Base-by-base conservation (phyloP, 2,797 vertebrate genomes). In the Spondyliosoma cantharus region DNA sequence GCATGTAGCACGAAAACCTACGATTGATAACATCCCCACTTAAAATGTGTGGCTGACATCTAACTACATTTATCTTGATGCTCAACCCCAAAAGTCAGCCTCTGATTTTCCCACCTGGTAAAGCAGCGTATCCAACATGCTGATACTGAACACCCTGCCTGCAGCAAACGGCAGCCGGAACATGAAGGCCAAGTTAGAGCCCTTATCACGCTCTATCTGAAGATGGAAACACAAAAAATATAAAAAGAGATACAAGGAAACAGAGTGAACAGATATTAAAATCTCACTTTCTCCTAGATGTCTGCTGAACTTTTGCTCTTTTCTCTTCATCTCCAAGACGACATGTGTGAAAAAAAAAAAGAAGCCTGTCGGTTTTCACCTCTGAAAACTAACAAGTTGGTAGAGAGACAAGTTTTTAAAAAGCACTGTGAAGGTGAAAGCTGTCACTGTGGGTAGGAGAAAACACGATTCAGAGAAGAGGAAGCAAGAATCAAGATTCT, bases 131-230 rank as follows among this genome's bases (percentile, higher is more conserved):
- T 99, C 98, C 91, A 99, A 85, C 97, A 99, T 99, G 86, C 97
- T 99, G 93, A 99, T 98, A 70, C 98, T 99, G 91, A 99, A 99
- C 72, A 98, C 97, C 52, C 97, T 94, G 66, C 98, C 98, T 11
- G 97, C 98, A 80, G 98, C 98, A 4, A 99, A 99, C 2, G 97
- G 98, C 81, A 99, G 95, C 37, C 98, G 97, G 85, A 99, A 99
- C 97, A 99, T 99, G 90, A 99, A 99, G 54, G 98, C 97, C 93
- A 99, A 92, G 89, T 99, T 99, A 68, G 98, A 99, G 76, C 98
- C 97, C 69, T 97, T 96, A 91, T 99, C 98, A 15, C 97, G 95
- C 86, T 99, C 98, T 87, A 97, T 98, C 98, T 99, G 95, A 77
- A 91, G 78, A 85, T 53, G 90, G 20, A 74, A 5, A 66, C 27